Base-by-base conservation (phyloP, 2,797 vertebrate species). In the Phrynocephalus guinanensis region DNA sequence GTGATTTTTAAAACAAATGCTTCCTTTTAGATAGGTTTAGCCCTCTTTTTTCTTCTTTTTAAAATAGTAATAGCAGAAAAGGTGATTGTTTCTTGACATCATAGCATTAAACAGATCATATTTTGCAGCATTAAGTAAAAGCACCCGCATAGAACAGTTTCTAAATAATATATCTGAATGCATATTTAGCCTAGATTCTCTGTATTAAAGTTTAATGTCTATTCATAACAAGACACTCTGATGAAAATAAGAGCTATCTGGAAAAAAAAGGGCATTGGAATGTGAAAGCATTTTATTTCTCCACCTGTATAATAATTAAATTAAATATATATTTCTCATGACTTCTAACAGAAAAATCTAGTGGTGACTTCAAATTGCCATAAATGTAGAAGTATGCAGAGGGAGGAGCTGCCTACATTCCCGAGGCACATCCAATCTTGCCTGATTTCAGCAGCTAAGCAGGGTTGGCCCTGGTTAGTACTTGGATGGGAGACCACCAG, bases 131-230 rank as follows among this genome's bases (percentile, higher is more conserved):
- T 89, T 90, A 94, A 78, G 82, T 66, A 86, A 91, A 94, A 20
- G 88, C 85, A 7, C 88, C 44, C 30, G 9, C 22, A 20, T 78
- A 79, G 66, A 83, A 79, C 66, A 71, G 91, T 92, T 91, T 79
- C 91, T 95, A 94, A 95, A 93, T 93, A 93, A 94, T 94, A 89
- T 86, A 94, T 91, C 90, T 15, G 90, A 85, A 85, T 91, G 82
- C 38, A 84, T 90, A 92, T 93, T 93, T 92, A 56, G 52, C 72
- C 91, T 88, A 92, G 72, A 81, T 91, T 92, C 11, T 18, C 3
- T 82, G 33, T 91, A 91, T 93, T 86, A 90, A 92, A 88, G 88
- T 91, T 92, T 1, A 1, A 50, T 87, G 81, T 76, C 60, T 90
- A 84, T 90, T 92, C 80, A 79, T 38, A 86, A 82, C 38, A 86